Evolutionary conservation across 2,113 vertebrate genomes (phyloP).

Genomic region (Zosterops japonicus): DNA sequence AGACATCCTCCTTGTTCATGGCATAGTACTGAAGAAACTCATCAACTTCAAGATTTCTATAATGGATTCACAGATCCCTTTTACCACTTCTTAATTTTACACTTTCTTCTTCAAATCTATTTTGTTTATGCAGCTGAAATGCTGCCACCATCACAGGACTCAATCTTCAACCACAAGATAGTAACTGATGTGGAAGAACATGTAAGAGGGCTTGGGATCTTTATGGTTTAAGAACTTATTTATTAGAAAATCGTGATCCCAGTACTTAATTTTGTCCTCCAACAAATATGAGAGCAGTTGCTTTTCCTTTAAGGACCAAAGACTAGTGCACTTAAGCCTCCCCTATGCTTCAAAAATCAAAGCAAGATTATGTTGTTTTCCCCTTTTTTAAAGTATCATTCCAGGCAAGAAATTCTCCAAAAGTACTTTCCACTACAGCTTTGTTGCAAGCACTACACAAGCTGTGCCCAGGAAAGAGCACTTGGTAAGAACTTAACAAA

Average conservation of each 20-base stretch:
- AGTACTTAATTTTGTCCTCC: background rate
- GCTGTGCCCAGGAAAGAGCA: background rate
- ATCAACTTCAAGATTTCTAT: background rate
- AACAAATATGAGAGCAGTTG: background rate
- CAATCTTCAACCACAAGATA: background rate
- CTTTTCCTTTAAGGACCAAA: background rate
- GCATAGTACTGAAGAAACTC: background rate
- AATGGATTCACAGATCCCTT: background rate
- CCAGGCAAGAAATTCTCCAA: background rate
- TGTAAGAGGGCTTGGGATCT: background rate
- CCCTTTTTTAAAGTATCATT: background rate
- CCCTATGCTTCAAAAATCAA: background rate
- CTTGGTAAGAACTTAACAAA: background rate
- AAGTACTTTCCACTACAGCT: background rate
- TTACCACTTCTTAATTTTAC: background rate
- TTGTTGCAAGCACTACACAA: background rate
- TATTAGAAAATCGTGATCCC: background rate
- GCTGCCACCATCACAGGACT: background rate
- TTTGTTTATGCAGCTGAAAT: background rate
- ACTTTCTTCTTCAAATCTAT: background rate
- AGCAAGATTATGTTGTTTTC: background rate
- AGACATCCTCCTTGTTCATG: background rate
- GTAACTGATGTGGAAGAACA: background rate
- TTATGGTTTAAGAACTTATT: background rate
- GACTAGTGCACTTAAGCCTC: background rate